phyloP scores from a whole-genome alignment of 1,140 invertebrate genomes.

The Hypothenemus hampei region DNA sequence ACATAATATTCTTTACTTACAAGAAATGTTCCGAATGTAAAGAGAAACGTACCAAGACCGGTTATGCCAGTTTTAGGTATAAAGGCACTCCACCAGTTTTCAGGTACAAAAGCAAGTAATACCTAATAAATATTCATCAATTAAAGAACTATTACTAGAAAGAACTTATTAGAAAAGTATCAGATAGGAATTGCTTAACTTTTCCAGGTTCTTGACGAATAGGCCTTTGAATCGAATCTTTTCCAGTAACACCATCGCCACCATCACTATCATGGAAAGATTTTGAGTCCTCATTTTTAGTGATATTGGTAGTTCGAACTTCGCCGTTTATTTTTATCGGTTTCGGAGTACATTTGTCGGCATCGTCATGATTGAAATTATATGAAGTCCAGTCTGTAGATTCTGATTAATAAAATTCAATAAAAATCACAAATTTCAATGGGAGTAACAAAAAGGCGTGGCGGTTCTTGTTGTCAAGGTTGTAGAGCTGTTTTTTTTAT shows the following conservation, averaged over 20 bases:
- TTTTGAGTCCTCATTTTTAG: not conserved
- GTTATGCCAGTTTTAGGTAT: constrained; percentile 91
- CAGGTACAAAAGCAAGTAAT: constrained; percentile 80
- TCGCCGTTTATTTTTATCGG: not conserved
- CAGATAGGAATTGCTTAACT: constrained; percentile 4
- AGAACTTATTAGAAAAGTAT: not conserved
- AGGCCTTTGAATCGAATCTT: constrained; percentile 3
- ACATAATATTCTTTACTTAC: constrained; percentile 89
- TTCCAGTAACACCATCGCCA: not conserved
- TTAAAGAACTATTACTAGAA: not conserved
- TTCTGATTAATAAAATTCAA: too few relatives aligned
- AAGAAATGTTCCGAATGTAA: constrained; percentile 71
- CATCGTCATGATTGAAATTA: not conserved
- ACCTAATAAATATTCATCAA: constrained; percentile 49
- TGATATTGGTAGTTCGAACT: not conserved
- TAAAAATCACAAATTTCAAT: too few relatives aligned
- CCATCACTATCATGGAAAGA: not conserved
- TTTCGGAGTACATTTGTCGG: not conserved
- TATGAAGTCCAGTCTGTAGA: not conserved
- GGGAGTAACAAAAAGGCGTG: too few relatives aligned
- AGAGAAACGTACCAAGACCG: constrained; percentile 81
- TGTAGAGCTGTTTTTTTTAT: constrained; percentile 1
- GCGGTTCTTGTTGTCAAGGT: too few relatives aligned
- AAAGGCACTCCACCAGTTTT: constrained; percentile 89
- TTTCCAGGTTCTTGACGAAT: constrained; percentile 30